Evolutionary conservation across 2,888 invertebrate genomes (phyloP).

Genomic region (Stenichneumon culpator): DNA sequence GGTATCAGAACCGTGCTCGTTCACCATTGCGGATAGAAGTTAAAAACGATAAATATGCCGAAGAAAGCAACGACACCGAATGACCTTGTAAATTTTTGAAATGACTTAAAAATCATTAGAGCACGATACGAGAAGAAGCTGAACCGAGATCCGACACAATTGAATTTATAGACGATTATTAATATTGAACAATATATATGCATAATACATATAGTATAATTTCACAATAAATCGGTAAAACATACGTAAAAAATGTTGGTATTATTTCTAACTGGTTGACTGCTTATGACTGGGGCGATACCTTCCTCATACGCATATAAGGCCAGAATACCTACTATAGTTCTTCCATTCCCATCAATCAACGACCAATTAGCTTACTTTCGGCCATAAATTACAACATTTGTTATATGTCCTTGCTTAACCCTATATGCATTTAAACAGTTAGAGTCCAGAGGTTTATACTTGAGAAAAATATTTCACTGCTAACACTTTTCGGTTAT

Average conservation of each 20-base stretch:
- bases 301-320: not conserved
- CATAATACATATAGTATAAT: conserved; percentile 46
- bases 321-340: too few species aligned
- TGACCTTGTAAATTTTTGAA: conserved; percentile 60
- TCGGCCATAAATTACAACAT: too few species aligned
- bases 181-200: conserved; percentile 7
- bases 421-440: too few species aligned
- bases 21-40: conserved; percentile 84
- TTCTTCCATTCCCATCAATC: too few species aligned
- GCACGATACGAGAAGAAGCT: not conserved
- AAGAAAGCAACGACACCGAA: conserved; percentile 74
- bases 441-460: too few species aligned
- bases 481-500: too few species aligned
- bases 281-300: not conserved
- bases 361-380: too few species aligned
- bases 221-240: conserved; percentile 55
- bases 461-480: too few species aligned
- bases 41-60: conserved; percentile 82
- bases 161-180: not conserved
- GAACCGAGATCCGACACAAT: conserved; percentile 1
- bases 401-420: too few species aligned
- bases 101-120: not conserved
- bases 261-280: not conserved
- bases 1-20: conserved; percentile 80
- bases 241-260: not conserved